Conservation (phyloP, 2,797 vertebrate genomes). For the Coracias cyanogaster region DNA sequence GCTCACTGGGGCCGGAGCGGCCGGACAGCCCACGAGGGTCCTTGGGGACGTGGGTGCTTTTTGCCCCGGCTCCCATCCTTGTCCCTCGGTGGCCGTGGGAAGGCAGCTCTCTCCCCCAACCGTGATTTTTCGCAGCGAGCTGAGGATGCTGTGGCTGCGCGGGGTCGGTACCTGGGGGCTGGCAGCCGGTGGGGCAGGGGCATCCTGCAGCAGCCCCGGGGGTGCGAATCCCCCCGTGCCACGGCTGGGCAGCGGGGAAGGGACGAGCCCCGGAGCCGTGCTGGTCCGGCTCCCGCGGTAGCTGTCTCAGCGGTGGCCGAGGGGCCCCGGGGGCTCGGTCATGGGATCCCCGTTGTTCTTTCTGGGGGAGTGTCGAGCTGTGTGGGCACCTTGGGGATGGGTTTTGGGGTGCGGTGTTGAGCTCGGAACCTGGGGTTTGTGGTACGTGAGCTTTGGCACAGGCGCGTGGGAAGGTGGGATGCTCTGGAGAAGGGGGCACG, state of each 20-base stretch:
- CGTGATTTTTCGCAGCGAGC: neutral
- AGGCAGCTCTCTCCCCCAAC: neutral
- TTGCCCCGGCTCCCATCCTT: neutral
- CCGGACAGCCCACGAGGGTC: neutral
- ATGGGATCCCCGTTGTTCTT: neutral
- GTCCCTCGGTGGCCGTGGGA: neutral
- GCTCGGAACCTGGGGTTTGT: neutral
- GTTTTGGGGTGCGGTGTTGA: neutral
- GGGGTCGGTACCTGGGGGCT: neutral
- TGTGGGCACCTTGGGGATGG: neutral
- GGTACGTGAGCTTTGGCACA: neutral
- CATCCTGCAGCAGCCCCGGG: neutral
- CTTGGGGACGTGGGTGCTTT: neutral
- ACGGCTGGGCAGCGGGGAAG: neutral
- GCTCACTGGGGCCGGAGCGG: neutral
- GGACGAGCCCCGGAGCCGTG: rapidly evolving
- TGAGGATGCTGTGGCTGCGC: neutral
- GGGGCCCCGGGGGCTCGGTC: neutral
- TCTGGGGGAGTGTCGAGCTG: neutral
- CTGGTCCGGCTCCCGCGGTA: rapidly evolving
- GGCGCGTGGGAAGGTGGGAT: neutral
- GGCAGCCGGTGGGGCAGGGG: neutral
- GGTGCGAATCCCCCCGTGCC: rapidly evolving
- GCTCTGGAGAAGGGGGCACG: neutral
- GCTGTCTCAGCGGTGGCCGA: neutral